These are phyloP conservation scores for Drosophila subpulchrella DNA, from an alignment of 1,140 invertebrate species.

Conservation along the genomic window DNA sequence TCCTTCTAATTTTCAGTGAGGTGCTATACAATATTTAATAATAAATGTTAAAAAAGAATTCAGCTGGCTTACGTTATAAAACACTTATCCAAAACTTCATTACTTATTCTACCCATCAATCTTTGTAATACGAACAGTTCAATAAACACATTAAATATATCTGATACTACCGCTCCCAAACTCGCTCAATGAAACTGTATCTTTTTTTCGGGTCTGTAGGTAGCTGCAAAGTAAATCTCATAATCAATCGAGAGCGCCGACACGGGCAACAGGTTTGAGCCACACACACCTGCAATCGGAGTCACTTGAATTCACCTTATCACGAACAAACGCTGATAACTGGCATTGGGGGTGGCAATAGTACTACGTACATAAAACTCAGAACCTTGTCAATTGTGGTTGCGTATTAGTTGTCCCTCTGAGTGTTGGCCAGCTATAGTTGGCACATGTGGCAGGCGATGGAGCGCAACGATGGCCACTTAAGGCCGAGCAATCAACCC, in stretches of 20 bases:
- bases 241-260: not conserved
- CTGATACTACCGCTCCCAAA: slow-evolving; percentile 5
- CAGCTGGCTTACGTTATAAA: no score
- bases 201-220: slow-evolving; percentile 17
- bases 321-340: slow-evolving; percentile 27
- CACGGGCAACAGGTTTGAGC: slow-evolving; percentile 20
- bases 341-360: slow-evolving; percentile 26
- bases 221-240: slow-evolving; percentile 6
- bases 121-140: slow-evolving; percentile 1
- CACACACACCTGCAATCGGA: slow-evolving; percentile 11
- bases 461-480: slow-evolving; percentile 37
- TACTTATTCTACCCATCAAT: not conserved
- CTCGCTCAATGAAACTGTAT: slow-evolving; percentile 34
- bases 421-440: slow-evolving; percentile 5
- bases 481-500: slow-evolving; percentile 43
- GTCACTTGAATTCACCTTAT: slow-evolving; percentile 15
- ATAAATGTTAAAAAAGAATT: not conserved
- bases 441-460: slow-evolving; percentile 16
- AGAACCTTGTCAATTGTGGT: slow-evolving; percentile 19
- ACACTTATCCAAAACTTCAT: no score
- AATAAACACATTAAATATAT: slow-evolving; percentile 31
- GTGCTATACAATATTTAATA: no score
- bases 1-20: no score
- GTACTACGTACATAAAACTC: not conserved
- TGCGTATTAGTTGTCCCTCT: slow-evolving; percentile 16